phyloP scores from a whole-genome alignment of 1,140 invertebrate genomes.

The Meteorus sp. region DNA sequence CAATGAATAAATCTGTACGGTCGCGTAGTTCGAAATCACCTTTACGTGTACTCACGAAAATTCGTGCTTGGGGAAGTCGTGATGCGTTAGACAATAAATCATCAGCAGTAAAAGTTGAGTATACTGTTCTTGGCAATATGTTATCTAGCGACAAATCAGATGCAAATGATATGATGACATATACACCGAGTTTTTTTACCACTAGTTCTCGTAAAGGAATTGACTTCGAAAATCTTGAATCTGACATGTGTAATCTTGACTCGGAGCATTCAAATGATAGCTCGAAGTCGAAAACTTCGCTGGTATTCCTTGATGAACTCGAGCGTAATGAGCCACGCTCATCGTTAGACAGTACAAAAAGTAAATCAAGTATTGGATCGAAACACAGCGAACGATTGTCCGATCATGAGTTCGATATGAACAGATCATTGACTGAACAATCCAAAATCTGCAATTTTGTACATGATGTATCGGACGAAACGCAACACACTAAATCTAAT shows the following conservation, averaged over 20 bases:
- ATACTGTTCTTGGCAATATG: constrained; percentile 40
- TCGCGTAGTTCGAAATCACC: constrained; percentile 54
- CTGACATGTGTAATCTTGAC: constrained; percentile 48
- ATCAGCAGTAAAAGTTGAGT: constrained; percentile 41
- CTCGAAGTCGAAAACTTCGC: constrained; percentile 41
- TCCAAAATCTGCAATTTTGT: constrained; percentile 41
- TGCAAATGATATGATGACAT: constrained; percentile 27
- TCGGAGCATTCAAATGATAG: constrained; percentile 49
- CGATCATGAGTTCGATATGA: constrained; percentile 22
- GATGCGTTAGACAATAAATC: constrained; percentile 46
- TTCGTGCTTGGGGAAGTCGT: constrained; percentile 50
- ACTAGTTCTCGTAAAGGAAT: constrained; percentile 54
- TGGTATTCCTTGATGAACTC: constrained; percentile 36
- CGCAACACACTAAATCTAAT: constrained; percentile 30
- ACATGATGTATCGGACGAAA: constrained; percentile 32
- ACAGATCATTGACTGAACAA: constrained; percentile 22
- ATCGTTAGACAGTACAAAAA: constrained; percentile 30
- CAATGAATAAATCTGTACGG: constrained; percentile 37
- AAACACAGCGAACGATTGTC: constrained; percentile 29
- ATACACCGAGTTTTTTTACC: constrained; percentile 46
- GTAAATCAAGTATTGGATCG: constrained; percentile 23
- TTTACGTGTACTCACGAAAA: constrained; percentile 48
- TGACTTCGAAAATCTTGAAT: constrained; percentile 53
- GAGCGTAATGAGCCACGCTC: constrained; percentile 33
- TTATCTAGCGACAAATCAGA: constrained; percentile 37